Conservation (phyloP, 1,140 invertebrate genomes). For the Drosophila nebulosa region DNA sequence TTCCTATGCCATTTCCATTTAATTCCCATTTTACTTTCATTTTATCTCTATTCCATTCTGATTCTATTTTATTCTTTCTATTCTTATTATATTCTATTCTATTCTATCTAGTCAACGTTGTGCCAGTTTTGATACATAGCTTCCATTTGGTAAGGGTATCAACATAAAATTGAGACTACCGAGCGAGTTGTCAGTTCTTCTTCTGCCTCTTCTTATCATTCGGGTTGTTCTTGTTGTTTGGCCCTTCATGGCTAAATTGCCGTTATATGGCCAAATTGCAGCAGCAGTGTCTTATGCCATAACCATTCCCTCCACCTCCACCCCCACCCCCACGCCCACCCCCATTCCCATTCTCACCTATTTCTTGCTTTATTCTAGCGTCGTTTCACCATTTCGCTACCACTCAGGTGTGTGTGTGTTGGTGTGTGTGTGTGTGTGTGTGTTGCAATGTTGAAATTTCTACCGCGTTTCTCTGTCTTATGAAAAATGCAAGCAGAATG, state of each 20-base stretch:
- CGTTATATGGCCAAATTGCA: conserved; percentile 47
- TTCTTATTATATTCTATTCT: not conserved
- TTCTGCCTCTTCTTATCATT: conserved; percentile 41
- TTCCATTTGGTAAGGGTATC: not conserved
- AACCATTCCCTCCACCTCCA: not conserved
- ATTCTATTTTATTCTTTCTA: not conserved
- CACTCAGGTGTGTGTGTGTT: conserved; percentile 6
- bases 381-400: not conserved
- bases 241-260: conserved; percentile 14
- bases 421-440: not conserved
- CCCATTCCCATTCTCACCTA: not conserved
- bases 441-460: conserved; percentile 22
- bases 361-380: not conserved
- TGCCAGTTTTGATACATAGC: not conserved
- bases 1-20: not conserved
- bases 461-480: conserved; percentile 36
- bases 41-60: not conserved
- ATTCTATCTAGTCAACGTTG: too few species aligned
- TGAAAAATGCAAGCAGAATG: conserved; percentile 62
- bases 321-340: too few species aligned
- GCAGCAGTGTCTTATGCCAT: conserved; percentile 38
- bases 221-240: not conserved
- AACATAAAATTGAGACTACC: not conserved
- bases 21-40: not conserved
- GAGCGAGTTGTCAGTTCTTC: conserved; percentile 46